Evolutionary conservation across 2,888 invertebrate species (phyloP).

Genomic region (Drosophila incognita): DNA sequence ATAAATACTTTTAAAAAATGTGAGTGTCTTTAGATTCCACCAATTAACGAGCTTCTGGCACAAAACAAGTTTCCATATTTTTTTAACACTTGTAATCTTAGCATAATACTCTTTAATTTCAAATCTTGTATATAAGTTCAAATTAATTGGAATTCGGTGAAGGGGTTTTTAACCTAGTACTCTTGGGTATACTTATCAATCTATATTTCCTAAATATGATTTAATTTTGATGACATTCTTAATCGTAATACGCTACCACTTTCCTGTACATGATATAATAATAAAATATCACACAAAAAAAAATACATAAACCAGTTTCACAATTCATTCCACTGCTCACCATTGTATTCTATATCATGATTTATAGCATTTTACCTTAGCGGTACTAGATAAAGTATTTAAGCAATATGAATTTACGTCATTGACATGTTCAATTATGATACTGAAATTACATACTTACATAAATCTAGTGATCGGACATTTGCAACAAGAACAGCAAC

Average conservation of each 20-base stretch:
- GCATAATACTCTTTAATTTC: constrained; percentile 1
- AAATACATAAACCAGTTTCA: background rate
- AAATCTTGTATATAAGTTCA: constrained; percentile 31
- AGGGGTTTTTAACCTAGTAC: constrained; percentile 27
- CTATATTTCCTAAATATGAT: constrained; percentile 8
- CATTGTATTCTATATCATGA: constrained; percentile 6
- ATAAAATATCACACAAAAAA: background rate
- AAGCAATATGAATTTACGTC: constrained; percentile 6
- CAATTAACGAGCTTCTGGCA: background rate
- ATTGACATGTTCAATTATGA: background rate
- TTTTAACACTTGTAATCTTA: constrained; percentile 12
- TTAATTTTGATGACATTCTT: background rate
- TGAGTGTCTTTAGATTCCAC: constrained; percentile 19
- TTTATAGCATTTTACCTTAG: constrained; percentile 9
- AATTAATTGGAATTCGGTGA: constrained; percentile 36
- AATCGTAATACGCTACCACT: background rate
- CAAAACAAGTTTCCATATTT: constrained; percentile 1
- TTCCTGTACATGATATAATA: constrained; percentile 1
- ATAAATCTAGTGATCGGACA: background rate
- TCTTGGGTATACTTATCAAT: constrained; percentile 27
- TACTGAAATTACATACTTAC: background rate
- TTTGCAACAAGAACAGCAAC: background rate
- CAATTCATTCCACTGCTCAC: constrained; percentile 11
- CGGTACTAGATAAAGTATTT: constrained; percentile 3
- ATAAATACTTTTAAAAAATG: constrained; percentile 52